Evolutionary conservation across 2,797 vertebrate species (phyloP).

Genomic region (Threskiornis aethiopicus): DNA sequence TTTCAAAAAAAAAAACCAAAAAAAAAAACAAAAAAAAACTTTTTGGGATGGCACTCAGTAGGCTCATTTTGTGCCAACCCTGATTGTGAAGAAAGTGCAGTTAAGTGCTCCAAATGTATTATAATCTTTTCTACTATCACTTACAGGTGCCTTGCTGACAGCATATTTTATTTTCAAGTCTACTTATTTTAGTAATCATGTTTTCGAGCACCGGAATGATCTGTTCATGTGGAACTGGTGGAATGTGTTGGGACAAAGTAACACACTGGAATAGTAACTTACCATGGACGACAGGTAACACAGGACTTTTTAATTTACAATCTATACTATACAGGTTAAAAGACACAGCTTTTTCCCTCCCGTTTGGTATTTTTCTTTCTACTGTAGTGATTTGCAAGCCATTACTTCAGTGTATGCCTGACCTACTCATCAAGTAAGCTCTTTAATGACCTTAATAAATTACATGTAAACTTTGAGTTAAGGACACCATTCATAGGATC

Average conservation of each 20-base stretch:
- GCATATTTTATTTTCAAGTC: not conserved
- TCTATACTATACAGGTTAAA: not conserved
- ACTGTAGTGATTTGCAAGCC: not conserved
- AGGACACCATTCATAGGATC: not conserved
- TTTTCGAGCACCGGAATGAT: not conserved
- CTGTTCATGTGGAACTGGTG: not conserved
- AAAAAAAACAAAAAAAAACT: not conserved
- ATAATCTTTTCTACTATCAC: not conserved
- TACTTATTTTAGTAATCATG: not conserved
- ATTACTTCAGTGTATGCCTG: not conserved
- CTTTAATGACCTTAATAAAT: constrained; percentile 23
- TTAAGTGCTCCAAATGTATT: not conserved
- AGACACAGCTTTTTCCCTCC: not conserved
- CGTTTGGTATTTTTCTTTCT: not conserved
- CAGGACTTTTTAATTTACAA: not conserved
- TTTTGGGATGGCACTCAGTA: not conserved
- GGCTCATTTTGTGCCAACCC: not conserved
- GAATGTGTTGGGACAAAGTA: not conserved
- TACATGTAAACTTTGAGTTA: not conserved
- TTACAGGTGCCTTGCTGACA: not conserved
- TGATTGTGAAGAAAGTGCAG: not conserved
- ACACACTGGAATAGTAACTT: not conserved
- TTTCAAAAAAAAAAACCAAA: not conserved
- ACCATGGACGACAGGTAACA: not conserved
- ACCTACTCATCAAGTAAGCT: not conserved